phyloP scores from a whole-genome alignment of 1,140 invertebrate species.

The Solenopsis fugax region DNA sequence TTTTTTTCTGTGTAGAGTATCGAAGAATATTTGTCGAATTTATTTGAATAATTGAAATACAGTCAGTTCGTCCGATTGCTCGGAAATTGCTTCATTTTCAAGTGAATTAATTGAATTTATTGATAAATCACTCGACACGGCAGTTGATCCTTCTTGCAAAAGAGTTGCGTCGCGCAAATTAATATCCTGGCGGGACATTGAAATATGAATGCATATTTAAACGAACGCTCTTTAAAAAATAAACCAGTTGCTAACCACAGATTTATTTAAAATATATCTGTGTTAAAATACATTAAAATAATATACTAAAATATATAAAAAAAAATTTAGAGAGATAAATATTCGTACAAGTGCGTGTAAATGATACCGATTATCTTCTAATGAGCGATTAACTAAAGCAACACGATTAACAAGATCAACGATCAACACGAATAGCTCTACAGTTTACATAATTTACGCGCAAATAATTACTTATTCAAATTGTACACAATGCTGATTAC shows the following conservation, averaged over 20 bases:
- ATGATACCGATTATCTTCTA: not conserved
- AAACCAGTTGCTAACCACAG: not conserved
- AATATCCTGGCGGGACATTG: not conserved
- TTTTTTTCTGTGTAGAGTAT: too few species aligned
- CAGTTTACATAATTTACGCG: not conserved
- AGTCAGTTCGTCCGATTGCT: not conserved
- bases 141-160: not conserved
- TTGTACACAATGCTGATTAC: not conserved
- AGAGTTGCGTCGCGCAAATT: not conserved
- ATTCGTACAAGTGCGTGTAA: not conserved
- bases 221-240: not conserved
- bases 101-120: conserved; percentile 33
- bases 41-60: not conserved
- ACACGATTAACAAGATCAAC: not conserved
- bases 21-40: conserved; percentile 18
- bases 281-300: not conserved
- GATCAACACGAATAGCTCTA: not conserved
- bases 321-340: not conserved
- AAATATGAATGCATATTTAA: not conserved
- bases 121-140: not conserved
- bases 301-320: not conserved
- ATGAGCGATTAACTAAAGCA: not conserved
- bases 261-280: not conserved
- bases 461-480: not conserved
- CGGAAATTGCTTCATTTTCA: not conserved